Evolutionary conservation across 2,888 invertebrate species (phyloP).

Genomic region (Ischnus inquisitorius): DNA sequence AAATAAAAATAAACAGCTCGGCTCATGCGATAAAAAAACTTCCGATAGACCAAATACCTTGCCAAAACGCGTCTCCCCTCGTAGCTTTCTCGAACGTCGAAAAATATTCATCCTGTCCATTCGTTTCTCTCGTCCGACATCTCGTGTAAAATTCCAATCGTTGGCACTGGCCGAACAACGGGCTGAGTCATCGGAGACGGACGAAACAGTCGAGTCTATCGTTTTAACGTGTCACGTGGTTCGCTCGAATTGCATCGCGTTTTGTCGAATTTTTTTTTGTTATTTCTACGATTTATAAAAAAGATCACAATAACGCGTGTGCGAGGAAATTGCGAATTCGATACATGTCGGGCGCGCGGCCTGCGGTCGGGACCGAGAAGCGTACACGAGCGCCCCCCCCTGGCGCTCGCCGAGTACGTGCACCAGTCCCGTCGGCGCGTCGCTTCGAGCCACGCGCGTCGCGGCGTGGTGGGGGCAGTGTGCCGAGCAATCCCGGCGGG

Average conservation of each 20-base stretch:
- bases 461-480: too few relatives aligned
- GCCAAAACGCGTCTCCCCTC: too few relatives aligned
- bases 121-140: background rate
- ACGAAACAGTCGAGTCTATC: background rate
- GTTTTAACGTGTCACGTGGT: background rate
- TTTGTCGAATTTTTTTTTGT: background rate
- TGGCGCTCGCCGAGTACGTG: too few relatives aligned
- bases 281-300: background rate
- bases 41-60: too few relatives aligned
- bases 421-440: too few relatives aligned
- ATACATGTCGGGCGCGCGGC: background rate
- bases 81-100: too few relatives aligned
- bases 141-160: background rate
- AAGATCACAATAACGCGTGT: background rate
- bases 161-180: background rate
- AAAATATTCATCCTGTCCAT: background rate
- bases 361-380: too few relatives aligned
- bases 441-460: too few relatives aligned
- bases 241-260: background rate
- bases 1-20: too few relatives aligned
- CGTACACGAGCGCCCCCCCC: too few relatives aligned
- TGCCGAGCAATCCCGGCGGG: too few relatives aligned
- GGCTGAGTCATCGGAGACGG: background rate
- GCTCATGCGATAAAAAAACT: too few relatives aligned
- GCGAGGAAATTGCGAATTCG: background rate